These are phyloP conservation scores for Pristiophorus japonicus DNA, from an alignment of 2,113 vertebrate genomes.

Conservation along the genomic window DNA sequence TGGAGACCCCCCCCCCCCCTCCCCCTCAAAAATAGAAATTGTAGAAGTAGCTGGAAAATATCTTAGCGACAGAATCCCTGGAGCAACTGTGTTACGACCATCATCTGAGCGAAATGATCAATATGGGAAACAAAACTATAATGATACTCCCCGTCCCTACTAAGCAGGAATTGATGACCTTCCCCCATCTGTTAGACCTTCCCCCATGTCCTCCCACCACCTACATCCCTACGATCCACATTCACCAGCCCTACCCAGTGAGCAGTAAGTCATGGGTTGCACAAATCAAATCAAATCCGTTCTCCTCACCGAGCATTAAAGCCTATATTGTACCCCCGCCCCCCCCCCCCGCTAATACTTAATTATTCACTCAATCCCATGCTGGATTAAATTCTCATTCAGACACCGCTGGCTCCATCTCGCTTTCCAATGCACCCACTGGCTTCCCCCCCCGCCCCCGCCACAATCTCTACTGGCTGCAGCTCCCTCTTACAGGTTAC, in stretches of 20 bases:
- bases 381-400: too few species aligned
- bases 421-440: neutral
- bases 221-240: neutral
- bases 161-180: neutral
- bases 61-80: neutral
- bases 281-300: neutral
- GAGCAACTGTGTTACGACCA: neutral
- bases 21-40: neutral
- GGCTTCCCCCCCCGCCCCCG: neutral
- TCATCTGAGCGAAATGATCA: neutral
- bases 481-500: neutral
- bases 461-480: neutral
- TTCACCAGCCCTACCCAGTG: neutral
- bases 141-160: neutral
- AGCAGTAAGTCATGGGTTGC: neutral
- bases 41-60: neutral
- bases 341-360: too few species aligned
- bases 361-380: too few species aligned
- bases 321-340: neutral
- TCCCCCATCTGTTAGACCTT: too few species aligned
- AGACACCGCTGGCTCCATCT: too few species aligned
- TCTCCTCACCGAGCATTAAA: neutral
- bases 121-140: too few species aligned
- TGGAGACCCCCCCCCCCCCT: neutral
- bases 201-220: too few species aligned